Base-by-base conservation (phyloP, 2,113 vertebrate species). In the Rissa tridactyla region DNA sequence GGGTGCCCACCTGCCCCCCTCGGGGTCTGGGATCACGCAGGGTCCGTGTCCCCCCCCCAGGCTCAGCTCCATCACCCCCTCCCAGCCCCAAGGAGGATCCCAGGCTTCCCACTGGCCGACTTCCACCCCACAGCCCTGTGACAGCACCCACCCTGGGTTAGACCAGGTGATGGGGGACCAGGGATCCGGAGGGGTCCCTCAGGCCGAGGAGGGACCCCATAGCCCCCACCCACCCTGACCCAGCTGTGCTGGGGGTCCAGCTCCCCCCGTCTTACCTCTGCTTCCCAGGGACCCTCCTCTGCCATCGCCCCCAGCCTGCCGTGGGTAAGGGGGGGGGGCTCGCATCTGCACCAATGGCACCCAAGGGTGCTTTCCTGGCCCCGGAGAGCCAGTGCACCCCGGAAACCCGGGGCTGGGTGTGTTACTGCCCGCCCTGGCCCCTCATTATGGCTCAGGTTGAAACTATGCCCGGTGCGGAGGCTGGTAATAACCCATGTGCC, bases 381-480 rank as follows among this genome's bases (percentile, higher is more conserved):
- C 68, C 1, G 25, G 55, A 8, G 6, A 92, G 73, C 23, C 2
- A 0, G 32, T 76, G 83, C 72, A 81, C 13, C 46, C 90, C 44
- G 13, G 94, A 93, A 94, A 89, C 38, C 49, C 4, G 0, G 25
- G 51, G n/a, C 38, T 79, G 93, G 85, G 89, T 90, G 90, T 94
- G 94, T 73, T 73, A 29, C 91, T 4, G 5, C 34, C 32, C 2
- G n/a, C 84, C 57, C 44, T 5, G 0, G n/a, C 61, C 61, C 66
- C 36, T 90, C 62, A 85, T 95, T 95, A 94, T 87, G 77, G 88
- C 91, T 95, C 92, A 96, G 86, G 77, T 73, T 72, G 58, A 89
- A 97, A 96, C 78, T 94, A 94, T 88, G 65, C 57, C 77, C 9
- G 15, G 71, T 7, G 1, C 0, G 7, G 69, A 94, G 66, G 44